Base-by-base conservation (phyloP, 2,797 vertebrate genomes). In the Hydrocynus forskahlii region DNA sequence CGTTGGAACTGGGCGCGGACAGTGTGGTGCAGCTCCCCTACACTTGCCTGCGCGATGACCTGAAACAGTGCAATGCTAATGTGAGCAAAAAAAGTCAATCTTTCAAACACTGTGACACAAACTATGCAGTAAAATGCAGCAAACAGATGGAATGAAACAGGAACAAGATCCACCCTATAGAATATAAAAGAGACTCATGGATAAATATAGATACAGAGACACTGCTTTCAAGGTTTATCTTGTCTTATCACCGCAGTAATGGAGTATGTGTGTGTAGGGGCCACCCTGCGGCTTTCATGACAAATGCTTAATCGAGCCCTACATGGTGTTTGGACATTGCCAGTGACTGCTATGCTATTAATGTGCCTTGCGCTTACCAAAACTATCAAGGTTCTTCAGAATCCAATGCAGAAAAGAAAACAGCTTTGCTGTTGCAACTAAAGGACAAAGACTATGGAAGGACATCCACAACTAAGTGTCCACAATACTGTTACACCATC, bases 31-130 rank as follows among this genome's bases (percentile, higher is more conserved):
- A 95, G 94, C 87, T 96, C 96, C 76, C 95, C 94, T 0, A 92
- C 3, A 7, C 97, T 99, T 8, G 96, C 97, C 87, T 98, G 97
- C 16, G 96, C 93, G 87, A 99, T 96, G 8, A 99, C 96, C 97
- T 99, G 71, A 1, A 73, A 76, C 29, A 72, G n/a, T 19, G 57
- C 3, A 70, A 50, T 8, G 38, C 4, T 60, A 60, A 25, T 10
- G 54, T 78, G 21, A 9, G n/a, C 52, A 63, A 54, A 23, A 69
- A 38, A 29, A 75, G 81, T 8, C 23, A 70, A 52, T 45, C 17
- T 69, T 69, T 69, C 48, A 71, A 71, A 71, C 23, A 35, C 21
- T 54, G 70, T 7, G 9, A 54, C 35, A 75, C 14, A 71, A 16
- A 57, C 16, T 13, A 45, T 67, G 54, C n/a, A 57, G 12, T 48